A percentile compares a stretch with the other conserved stretches of the same genome.
Conservation (phyloP, 1,140 invertebrate species). For the Thaumetopoea pityocampa region DNA sequence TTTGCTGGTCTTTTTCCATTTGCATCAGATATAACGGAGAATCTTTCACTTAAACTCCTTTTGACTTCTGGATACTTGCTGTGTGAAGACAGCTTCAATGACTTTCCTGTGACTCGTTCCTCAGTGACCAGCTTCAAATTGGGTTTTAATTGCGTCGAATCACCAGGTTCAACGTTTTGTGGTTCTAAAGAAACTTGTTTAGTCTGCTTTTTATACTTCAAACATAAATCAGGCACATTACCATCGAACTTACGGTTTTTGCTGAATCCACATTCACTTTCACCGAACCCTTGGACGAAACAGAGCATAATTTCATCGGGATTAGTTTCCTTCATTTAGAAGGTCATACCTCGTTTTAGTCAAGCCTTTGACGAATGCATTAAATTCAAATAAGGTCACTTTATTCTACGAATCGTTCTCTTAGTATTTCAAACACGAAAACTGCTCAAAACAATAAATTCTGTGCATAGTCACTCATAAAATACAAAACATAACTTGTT, state of each 20-base stretch:
- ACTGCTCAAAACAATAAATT: constrained; percentile 8
- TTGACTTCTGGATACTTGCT: constrained; percentile 54
- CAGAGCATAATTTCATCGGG: constrained; percentile 71
- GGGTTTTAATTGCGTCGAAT: too few relatives aligned
- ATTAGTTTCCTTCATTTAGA: constrained; percentile 69
- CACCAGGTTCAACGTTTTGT: constrained; percentile 5
- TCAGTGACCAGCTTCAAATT: too few relatives aligned
- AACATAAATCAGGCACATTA: constrained; percentile 25
- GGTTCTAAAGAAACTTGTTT: constrained; percentile 36
- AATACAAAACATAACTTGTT: constrained; percentile 6
- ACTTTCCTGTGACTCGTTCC: constrained; percentile 35
- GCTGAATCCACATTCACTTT: constrained; percentile 41
- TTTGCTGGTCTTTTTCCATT: constrained; percentile 46
- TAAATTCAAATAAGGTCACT: constrained; percentile 17
- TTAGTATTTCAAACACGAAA: constrained; percentile 14
- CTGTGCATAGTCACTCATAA: constrained; percentile 3
- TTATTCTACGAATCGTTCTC: constrained; percentile 4
- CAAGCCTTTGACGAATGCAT: constrained; percentile 13
- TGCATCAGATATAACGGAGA: constrained; percentile 55
- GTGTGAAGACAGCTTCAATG: constrained; percentile 46
- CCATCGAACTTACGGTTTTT: constrained; percentile 38
- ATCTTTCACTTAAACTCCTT: constrained; percentile 64
- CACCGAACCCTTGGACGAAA: constrained; percentile 63
- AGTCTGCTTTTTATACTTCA: constrained; percentile 27
- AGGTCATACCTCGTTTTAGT: constrained; percentile 36